These are phyloP conservation scores for Drosophila mercatorum DNA, from an alignment of 2,888 invertebrate species.

Conservation along the genomic window DNA sequence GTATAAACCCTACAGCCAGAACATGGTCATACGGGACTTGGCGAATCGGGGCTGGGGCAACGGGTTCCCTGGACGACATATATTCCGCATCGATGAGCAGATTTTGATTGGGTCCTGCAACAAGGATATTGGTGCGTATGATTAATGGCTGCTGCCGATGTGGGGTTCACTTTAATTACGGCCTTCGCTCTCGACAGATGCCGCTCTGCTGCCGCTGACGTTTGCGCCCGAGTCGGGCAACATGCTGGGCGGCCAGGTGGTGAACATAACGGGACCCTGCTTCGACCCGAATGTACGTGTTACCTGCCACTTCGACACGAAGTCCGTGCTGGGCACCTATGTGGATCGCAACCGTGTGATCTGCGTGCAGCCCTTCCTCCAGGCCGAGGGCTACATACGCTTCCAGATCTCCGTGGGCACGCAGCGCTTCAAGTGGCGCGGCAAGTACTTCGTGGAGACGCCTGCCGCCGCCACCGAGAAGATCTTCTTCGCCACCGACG, in stretches of 20 bases:
- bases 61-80: slow-evolving; percentile 94
- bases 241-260: slow-evolving; percentile 98
- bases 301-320: slow-evolving; percentile 93
- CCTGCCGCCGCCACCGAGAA: slow-evolving; percentile 94
- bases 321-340: slow-evolving; percentile 91
- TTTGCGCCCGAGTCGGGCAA: slow-evolving; percentile 98
- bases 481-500: slow-evolving; percentile 91
- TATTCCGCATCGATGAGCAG: slow-evolving; percentile 97
- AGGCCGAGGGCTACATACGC: slow-evolving; percentile 94
- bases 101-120: slow-evolving; percentile 97
- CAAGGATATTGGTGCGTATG: slow-evolving; percentile 91
- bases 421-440: slow-evolving; percentile 94
- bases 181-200: slow-evolving; percentile 86
- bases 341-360: slow-evolving; percentile 93
- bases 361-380: slow-evolving; percentile 94
- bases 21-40: slow-evolving; percentile 92
- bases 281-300: slow-evolving; percentile 91
- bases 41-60: slow-evolving; percentile 94
- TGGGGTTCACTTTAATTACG: slow-evolving; percentile 8
- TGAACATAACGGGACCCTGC: slow-evolving; percentile 98
- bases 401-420: slow-evolving; percentile 94
- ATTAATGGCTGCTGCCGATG: slow-evolving; percentile 1
- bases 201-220: slow-evolving; percentile 91
- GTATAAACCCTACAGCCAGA: slow-evolving; percentile 95
- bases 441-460: slow-evolving; percentile 96